Percentiles rank a stretch among this genome's conserved stretches.
phyloP scores from a whole-genome alignment of 1,140 invertebrate species.

The Drosophila ercepeae region DNA sequence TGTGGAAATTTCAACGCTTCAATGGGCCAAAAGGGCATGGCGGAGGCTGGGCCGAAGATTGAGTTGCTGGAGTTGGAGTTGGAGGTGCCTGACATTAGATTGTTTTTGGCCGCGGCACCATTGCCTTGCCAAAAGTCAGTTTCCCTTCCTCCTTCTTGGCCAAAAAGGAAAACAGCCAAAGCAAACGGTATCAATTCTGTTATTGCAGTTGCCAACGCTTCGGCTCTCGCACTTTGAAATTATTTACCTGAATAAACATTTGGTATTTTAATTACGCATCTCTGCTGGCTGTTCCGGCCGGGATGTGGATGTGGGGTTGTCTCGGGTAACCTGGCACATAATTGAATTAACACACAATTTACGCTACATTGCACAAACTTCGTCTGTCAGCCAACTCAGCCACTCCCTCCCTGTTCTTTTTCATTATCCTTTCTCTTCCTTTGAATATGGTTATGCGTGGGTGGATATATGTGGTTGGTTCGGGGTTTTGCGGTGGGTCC shows the following conservation, averaged over 20 bases:
- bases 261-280: conserved; percentile 81
- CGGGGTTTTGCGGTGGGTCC: conserved; percentile 2
- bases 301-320: not conserved
- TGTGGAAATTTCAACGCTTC: conserved; percentile 77
- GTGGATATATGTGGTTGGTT: not conserved
- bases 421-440: not conserved
- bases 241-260: conserved; percentile 83
- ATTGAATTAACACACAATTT: conserved; percentile 82
- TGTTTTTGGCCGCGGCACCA: conserved; percentile 64
- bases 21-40: conserved; percentile 44
- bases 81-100: conserved; percentile 68
- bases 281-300: conserved; percentile 21
- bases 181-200: conserved; percentile 72
- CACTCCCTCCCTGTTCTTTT: not conserved
- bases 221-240: conserved; percentile 69
- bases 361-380: conserved; percentile 78
- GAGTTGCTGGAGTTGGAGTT: not conserved
- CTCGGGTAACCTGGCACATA: conserved; percentile 45
- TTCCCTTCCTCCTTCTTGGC: not conserved
- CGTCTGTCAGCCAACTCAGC: conserved; percentile 39
- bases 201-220: conserved; percentile 70
- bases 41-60: not conserved
- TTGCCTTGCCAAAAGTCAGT: conserved; percentile 73
- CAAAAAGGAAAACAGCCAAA: conserved; percentile 41
- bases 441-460: conserved; percentile 4